phyloP scores from a whole-genome alignment of 2,888 invertebrate species.

The Embidobia sp. region DNA sequence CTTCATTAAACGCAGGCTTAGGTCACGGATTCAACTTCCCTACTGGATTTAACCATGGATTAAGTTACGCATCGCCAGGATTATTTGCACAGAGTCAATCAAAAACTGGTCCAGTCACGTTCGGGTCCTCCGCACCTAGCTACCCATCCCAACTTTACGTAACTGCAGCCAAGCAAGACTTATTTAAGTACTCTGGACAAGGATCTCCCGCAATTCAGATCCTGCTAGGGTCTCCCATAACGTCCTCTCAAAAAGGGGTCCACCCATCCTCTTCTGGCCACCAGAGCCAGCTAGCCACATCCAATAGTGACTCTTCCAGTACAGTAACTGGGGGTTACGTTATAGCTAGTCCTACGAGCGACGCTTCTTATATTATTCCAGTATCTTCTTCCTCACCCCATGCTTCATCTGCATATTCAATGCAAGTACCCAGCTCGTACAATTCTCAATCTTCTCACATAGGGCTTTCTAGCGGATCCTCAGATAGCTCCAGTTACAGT shows the following conservation, averaged over 20 bases:
- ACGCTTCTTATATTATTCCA: constrained; percentile 13
- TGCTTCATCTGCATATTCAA: constrained; percentile 59
- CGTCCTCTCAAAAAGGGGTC: constrained; percentile 68
- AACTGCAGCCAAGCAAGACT: constrained; percentile 70
- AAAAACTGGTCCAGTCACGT: constrained; percentile 78
- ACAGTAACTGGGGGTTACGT: constrained; percentile 69
- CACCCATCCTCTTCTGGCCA: too few species aligned
- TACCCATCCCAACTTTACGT: constrained; percentile 70
- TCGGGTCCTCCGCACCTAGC: constrained; percentile 67
- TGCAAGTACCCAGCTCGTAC: constrained; percentile 59
- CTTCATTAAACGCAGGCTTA: constrained; percentile 48
- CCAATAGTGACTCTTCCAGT: constrained; percentile 67
- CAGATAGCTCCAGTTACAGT: constrained; percentile 72
- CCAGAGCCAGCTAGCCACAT: constrained; percentile 47
- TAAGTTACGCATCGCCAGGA: constrained; percentile 52
- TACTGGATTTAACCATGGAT: constrained; percentile 65
- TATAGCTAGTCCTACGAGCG: constrained; percentile 66
- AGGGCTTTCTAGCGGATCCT: constrained; percentile 69
- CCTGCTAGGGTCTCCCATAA: constrained; percentile 67
- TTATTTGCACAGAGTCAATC: constrained; percentile 66
- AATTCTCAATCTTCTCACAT: constrained; percentile 63
- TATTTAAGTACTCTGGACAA: constrained; percentile 70
- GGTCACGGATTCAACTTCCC: constrained; percentile 61
- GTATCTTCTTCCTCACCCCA: constrained; percentile 7
- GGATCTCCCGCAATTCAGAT: constrained; percentile 68